Base-by-base conservation (phyloP, 2,113 vertebrate species). In the Cryptoleucopteryx plumbea region DNA sequence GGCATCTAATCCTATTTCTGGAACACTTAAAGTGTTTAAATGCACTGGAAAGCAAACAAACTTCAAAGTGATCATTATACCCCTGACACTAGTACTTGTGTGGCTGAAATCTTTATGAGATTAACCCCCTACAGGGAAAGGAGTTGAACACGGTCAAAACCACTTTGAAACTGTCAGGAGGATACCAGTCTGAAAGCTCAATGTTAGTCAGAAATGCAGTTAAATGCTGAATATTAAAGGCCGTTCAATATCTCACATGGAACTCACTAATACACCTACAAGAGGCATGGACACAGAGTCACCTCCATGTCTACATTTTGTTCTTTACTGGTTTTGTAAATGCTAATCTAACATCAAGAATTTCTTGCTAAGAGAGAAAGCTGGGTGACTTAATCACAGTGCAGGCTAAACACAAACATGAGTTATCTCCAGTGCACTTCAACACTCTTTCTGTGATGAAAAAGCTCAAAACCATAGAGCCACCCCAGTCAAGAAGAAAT, bases 11-110 rank as follows among this genome's bases (percentile, higher is more conserved):
- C 98, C 98, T 98, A 98, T 98, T 98, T 97, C 98, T 98, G 97
- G 98, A 98, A 98, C 97, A 97, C 96, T 98, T 98, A 98, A 97
- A 98, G 89, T 96, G 97, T 98, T 98, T 98, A 98, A 98, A 98
- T 97, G 98, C 97, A 97, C 97, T 98, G 96, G 96, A 97, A 98
- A 98, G 97, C 98, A 98, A 98, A 98, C 98, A 98, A 98, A 98
- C 98, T 98, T 98, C 98, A 98, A 98, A 98, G 98, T 95, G 96
- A 98, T 98, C 98, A 98, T 98, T 98, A 98, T 98, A 98, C 98
- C 98, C 98, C 98, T 98, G 98, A 98, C 97, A 98, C 98, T 98
- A 97, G 98, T 97, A 96, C 97, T 98, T 97, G 97, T 97, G 98
- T 98, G 98, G 97, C 98, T 98, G 98, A 98, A 98, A 98, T 98